Percentiles rank a stretch among this genome's conserved stretches.
These are phyloP conservation scores for Peromyscus californicus DNA, from an alignment of 2,113 vertebrate species.

Conservation along the genomic window DNA sequence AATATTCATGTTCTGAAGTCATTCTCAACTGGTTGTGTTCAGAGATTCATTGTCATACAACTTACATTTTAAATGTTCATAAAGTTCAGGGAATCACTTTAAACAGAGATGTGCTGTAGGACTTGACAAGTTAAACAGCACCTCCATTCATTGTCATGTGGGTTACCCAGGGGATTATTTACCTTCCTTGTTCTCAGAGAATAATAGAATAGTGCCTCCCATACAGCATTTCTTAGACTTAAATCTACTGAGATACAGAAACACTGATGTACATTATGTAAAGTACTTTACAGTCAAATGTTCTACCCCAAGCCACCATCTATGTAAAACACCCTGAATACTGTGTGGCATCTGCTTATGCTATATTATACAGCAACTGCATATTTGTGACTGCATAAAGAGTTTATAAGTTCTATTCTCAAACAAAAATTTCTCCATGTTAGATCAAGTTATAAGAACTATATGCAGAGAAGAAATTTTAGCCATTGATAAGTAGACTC, in stretches of 20 bases:
- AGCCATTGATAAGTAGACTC: not conserved
- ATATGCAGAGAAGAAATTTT: not conserved
- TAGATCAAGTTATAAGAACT: not conserved
- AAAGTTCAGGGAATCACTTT: not conserved
- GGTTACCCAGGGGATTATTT: not conserved
- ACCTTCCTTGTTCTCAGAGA: not conserved
- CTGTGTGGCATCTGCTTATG: not conserved
- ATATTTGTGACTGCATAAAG: not conserved
- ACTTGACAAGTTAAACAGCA: not conserved
- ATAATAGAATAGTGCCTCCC: not conserved
- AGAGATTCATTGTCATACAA: not conserved
- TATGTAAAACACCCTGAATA: not conserved
- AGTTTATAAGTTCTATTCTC: not conserved
- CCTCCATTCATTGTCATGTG: not conserved
- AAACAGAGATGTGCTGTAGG: not conserved
- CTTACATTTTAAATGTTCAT: not conserved
- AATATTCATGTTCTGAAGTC: constrained; percentile 1
- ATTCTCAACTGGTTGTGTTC: not conserved
- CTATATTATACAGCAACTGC: not conserved
- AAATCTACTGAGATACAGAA: not conserved
- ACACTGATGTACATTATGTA: not conserved
- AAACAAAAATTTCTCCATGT: not conserved
- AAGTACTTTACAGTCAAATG: not conserved
- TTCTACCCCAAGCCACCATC: too few relatives aligned
- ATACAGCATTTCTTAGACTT: not conserved